Percentiles rank a stretch among this genome's conserved stretches.
Evolutionary conservation across 2,113 vertebrate species (phyloP).

Genomic region (Chloropsis hardwickii): DNA sequence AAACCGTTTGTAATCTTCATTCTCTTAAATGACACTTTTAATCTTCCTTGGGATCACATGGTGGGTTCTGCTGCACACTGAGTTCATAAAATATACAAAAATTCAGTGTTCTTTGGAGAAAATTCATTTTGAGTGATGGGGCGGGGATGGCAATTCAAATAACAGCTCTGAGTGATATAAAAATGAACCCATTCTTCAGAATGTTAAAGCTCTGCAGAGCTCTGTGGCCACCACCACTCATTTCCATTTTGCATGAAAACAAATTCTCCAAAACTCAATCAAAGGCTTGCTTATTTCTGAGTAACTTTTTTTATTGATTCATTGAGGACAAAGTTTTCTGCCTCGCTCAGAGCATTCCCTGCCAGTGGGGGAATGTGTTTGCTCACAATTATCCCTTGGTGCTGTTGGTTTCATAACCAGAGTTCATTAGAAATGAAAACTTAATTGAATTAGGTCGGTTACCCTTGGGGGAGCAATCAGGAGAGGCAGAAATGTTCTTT

Average conservation of each 20-base stretch:
- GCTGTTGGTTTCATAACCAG: not conserved
- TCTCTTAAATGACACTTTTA: not conserved
- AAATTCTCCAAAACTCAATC: not conserved
- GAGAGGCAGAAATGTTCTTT: slow-evolving; percentile 19
- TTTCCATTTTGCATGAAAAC: not conserved
- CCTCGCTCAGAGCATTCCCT: accelerated
- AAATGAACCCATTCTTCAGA: not conserved
- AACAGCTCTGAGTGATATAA: not conserved
- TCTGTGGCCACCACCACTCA: not conserved
- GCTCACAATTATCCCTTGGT: not conserved
- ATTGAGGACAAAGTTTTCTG: not conserved
- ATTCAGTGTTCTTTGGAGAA: not conserved
- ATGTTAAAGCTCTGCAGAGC: not conserved
- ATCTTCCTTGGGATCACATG: not conserved
- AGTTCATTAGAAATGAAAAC: slow-evolving; percentile 37
- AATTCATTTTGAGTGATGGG: not conserved
- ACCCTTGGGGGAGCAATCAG: not conserved
- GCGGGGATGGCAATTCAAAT: not conserved
- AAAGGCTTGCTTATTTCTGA: not conserved
- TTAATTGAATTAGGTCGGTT: slow-evolving; percentile 33
- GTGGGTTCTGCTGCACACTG: not conserved
- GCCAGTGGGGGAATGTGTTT: not conserved
- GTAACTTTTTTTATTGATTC: not conserved
- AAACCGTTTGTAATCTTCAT: slow-evolving; percentile 38
- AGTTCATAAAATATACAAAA: slow-evolving; percentile 7